Percentiles rank a stretch among this genome's conserved stretches.
Conservation (phyloP, 2,888 invertebrate species). For the Chironomus tentans region DNA sequence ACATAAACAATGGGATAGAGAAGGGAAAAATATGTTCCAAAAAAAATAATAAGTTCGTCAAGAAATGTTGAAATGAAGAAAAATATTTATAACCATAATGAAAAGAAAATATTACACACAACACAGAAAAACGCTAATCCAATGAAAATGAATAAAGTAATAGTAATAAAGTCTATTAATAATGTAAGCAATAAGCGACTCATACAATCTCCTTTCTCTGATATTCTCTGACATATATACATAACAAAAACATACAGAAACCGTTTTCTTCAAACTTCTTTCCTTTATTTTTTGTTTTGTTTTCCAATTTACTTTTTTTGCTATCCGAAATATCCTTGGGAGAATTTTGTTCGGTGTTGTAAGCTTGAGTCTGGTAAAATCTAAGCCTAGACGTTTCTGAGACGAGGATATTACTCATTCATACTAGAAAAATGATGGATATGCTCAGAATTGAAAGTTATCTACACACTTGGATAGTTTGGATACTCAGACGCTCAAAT, state of each 20-base stretch:
- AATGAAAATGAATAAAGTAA: not conserved
- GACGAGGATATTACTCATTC: too few species aligned
- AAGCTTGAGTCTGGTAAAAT: too few species aligned
- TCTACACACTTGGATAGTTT: too few species aligned
- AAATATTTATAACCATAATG: not conserved
- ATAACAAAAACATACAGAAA: not conserved
- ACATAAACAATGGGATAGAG: too few species aligned
- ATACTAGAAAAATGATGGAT: too few species aligned
- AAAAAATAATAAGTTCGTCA: not conserved
- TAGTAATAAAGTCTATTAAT: conserved; percentile 4
- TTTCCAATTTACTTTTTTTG: not conserved
- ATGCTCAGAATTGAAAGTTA: too few species aligned
- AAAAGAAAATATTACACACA: not conserved
- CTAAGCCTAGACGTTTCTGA: too few species aligned
- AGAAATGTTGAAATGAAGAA: not conserved
- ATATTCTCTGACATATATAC: not conserved
- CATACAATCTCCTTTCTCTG: conserved; percentile 17
- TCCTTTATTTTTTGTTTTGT: not conserved
- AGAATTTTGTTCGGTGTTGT: too few species aligned
- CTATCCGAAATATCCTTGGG: not conserved
- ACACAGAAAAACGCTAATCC: not conserved
- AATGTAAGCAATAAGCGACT: conserved; percentile 25
- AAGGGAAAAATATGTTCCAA: not conserved
- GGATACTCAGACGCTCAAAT: too few species aligned
- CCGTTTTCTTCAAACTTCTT: not conserved